Percentiles rank a stretch among this genome's conserved stretches.
Conservation (phyloP, 2,888 invertebrate genomes). For the Sesamia inferens region DNA sequence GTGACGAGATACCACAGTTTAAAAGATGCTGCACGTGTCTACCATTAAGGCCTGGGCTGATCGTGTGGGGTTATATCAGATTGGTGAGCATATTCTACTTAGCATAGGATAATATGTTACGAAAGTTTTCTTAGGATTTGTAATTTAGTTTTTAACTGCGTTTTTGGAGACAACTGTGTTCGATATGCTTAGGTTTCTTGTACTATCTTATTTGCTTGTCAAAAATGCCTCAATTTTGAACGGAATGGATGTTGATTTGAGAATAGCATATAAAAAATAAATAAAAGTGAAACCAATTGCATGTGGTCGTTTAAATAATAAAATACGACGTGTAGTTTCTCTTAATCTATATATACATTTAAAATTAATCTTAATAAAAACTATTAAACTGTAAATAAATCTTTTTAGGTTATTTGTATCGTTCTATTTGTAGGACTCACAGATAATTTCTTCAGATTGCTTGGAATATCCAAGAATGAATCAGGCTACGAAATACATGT, state of each 20-base stretch:
- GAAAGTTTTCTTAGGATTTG: no score
- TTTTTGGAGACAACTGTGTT: no score
- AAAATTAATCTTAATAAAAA: no score
- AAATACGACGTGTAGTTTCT: neutral
- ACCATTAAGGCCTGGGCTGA: slow-evolving; percentile 23
- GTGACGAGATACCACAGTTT: slow-evolving; percentile 30
- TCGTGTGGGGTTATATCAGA: slow-evolving; percentile 33
- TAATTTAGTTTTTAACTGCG: no score
- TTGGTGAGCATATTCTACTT: slow-evolving; percentile 18
- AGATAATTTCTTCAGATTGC: neutral
- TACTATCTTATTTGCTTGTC: no score
- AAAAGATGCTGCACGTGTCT: slow-evolving; percentile 39
- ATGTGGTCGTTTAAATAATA: neutral
- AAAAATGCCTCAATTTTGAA: no score
- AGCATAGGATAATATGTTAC: no score
- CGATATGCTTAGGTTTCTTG: no score
- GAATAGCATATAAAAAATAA: neutral
- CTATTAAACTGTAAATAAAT: no score
- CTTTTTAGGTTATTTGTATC: slow-evolving; percentile 15
- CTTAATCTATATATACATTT: no score
- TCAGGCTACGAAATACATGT: neutral
- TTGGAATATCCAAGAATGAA: neutral
- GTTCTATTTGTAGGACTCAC: slow-evolving; percentile 2
- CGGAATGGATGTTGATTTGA: no score
- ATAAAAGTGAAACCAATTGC: neutral